Evolutionary conservation across 2,888 invertebrate genomes (phyloP), one percentile per base, ranked within the genome.

Genomic region (Cecidostiba fungosa): DNA sequence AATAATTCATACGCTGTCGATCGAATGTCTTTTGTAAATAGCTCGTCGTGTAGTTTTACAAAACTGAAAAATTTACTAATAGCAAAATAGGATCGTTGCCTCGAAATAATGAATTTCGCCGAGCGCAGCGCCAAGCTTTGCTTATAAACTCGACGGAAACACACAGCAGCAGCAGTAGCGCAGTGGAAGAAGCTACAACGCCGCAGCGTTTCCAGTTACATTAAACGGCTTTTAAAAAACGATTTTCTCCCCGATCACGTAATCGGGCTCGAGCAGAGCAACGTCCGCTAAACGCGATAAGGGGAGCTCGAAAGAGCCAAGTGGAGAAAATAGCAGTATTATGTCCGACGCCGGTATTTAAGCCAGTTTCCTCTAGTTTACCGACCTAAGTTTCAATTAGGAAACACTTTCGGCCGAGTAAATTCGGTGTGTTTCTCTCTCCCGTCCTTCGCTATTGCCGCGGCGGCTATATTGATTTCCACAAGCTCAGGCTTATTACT

Each of bases 211-310:
- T 66, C 39, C 26, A 79, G 74, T 69, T 74, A 74, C 74, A 84
- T 74, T 73, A 69, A 39, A 62, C n/a, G 66, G 70, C 59, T 77
- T 77, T 82, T 77, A 84, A 84, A 79, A 79, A 84, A 66, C 78
- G 62, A 73, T 78, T 78, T 74, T 59, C 78, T 70, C 78, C 54
- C 73, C 39, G 79, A 84, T 79, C 84, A 69, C 79, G 79, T 84
- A 79, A 84, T 84, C 84, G 78, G 72, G 79, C 66, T 26, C 36
- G 47, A 39, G 72, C 19, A n/a, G 59, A 39, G 26, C 54, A n/a
- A 36, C 14, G 66, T 29, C 29, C 66, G 66, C 10, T 66, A 66
- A 66, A 66, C 26, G 29, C 66, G 29, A 66, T 66, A 26, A 66
- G 66, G 62, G 29, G 29, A 66, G 8, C 54, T 23, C 66, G 50